Evolutionary conservation across 2,888 invertebrate species (phyloP).

Genomic region (Drosophila melanocephala): DNA sequence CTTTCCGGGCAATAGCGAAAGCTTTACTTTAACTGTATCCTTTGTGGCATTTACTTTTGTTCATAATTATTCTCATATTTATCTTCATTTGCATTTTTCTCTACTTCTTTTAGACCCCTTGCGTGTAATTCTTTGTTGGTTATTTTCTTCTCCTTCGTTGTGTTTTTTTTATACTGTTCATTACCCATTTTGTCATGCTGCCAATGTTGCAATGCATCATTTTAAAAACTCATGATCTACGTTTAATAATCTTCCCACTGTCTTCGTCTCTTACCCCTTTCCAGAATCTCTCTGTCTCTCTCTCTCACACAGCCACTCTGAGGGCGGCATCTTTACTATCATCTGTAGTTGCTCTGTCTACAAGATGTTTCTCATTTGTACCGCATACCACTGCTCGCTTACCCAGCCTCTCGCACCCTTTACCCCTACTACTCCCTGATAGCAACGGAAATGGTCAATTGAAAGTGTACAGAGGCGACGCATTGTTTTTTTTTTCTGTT

Average conservation of each 20-base stretch:
- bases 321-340: constrained; percentile 8
- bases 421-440: background rate
- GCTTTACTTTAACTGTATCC: background rate
- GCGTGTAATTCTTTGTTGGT: background rate
- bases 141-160: background rate
- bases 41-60: background rate
- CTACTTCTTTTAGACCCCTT: constrained; percentile 9
- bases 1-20: background rate
- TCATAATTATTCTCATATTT: constrained; percentile 8
- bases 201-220: constrained; percentile 5
- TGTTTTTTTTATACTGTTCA: background rate
- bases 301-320: background rate
- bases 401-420: background rate
- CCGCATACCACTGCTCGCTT: constrained; percentile 3
- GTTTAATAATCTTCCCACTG: background rate
- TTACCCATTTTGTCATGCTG: background rate
- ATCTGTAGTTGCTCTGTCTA: constrained; percentile 12
- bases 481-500: constrained; percentile 32
- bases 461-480: constrained; percentile 50
- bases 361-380: constrained; percentile 36
- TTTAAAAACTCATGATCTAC: constrained; percentile 12
- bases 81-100: constrained; percentile 1
- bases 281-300: background rate
- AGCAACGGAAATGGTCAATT: constrained; percentile 59
- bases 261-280: background rate